Conservation (phyloP, 1,140 invertebrate species). For the Atta cephalotes region DNA sequence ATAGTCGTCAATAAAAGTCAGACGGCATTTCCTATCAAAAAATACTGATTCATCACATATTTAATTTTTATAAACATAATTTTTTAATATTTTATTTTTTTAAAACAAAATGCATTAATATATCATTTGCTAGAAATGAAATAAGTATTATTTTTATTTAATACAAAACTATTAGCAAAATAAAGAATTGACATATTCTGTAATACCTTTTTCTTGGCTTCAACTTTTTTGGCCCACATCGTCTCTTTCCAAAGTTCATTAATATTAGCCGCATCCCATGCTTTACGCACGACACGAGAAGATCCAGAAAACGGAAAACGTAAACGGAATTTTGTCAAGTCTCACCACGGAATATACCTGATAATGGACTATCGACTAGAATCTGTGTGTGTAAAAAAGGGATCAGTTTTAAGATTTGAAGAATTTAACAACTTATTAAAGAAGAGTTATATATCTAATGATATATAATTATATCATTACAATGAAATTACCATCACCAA, state of each 20-base stretch:
- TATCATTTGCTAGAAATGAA: neutral
- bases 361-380: slow-evolving; percentile 96
- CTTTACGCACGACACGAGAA: slow-evolving; percentile 94
- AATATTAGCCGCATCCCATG: slow-evolving; percentile 94
- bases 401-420: neutral
- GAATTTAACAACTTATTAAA: neutral
- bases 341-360: slow-evolving; percentile 92
- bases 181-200: slow-evolving; percentile 37
- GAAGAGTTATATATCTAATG: neutral
- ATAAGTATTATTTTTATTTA: slow-evolving; percentile 20
- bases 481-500: slow-evolving; percentile 83
- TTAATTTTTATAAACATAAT: slow-evolving; percentile 1
- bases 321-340: slow-evolving; percentile 96
- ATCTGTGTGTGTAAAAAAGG: slow-evolving; percentile 88
- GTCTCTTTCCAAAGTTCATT: slow-evolving; percentile 92
- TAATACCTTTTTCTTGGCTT: slow-evolving; percentile 92
- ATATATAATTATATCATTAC: slow-evolving; percentile 76
- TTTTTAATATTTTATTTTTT: neutral
- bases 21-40: slow-evolving; percentile 34
- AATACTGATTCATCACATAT: slow-evolving; percentile 14
- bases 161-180: neutral
- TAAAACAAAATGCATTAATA: neutral
- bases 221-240: slow-evolving; percentile 92
- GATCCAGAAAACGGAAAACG: slow-evolving; percentile 95
- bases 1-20: slow-evolving; percentile 10